phyloP scores from a whole-genome alignment of 1,140 invertebrate species.

The Stenopsyche tienmushanensis region DNA sequence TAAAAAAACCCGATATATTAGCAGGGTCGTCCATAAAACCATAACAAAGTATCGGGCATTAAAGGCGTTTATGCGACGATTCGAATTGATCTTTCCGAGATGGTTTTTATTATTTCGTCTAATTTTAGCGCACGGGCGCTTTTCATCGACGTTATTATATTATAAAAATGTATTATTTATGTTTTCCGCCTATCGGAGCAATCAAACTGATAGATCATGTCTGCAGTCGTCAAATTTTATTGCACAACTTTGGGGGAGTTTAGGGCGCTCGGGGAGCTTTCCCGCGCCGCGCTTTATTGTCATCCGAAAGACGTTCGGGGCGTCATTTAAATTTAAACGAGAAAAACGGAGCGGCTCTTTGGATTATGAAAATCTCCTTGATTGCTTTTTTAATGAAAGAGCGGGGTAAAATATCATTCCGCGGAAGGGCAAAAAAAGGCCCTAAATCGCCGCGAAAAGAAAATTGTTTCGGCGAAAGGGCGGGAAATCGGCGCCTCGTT shows the following conservation, averaged over 20 bases:
- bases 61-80: no score
- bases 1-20: conserved; percentile 2
- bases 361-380: conserved; percentile 28
- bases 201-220: no score
- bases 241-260: not conserved
- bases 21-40: not conserved
- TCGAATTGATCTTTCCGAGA: no score
- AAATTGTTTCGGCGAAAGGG: not conserved
- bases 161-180: not conserved
- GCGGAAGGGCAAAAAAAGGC: no score
- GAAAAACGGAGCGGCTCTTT: conserved; percentile 3
- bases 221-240: no score
- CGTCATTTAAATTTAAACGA: conserved; percentile 25
- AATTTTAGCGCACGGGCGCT: no score
- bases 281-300: conserved; percentile 6
- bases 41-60: no score
- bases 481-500: no score
- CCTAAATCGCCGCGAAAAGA: no score
- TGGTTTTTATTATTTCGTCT: no score
- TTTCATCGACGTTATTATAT: no score
- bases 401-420: not conserved
- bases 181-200: not conserved
- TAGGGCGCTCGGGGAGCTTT: not conserved
- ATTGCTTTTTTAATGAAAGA: conserved; percentile 31
- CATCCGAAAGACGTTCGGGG: conserved; percentile 3